A percentile compares a stretch with the other conserved stretches of the same genome.
phyloP scores from a whole-genome alignment of 2,888 invertebrate species.

The Eurois occulta region DNA sequence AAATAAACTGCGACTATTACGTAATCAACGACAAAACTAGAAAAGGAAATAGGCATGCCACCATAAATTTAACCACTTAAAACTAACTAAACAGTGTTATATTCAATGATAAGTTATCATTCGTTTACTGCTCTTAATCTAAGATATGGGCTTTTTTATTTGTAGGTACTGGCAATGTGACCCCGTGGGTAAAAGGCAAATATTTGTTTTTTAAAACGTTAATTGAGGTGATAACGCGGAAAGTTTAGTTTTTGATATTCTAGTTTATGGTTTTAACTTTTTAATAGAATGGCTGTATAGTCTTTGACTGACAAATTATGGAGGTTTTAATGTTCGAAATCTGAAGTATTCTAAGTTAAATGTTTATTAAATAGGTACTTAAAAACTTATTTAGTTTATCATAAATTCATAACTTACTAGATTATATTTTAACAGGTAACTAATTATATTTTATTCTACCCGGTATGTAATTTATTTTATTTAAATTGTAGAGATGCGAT shows the following conservation, averaged over 20 bases:
- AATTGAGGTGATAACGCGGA: conserved; percentile 53
- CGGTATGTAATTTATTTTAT: too few species aligned
- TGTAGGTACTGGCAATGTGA: conserved; percentile 75
- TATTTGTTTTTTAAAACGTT: conserved; percentile 67
- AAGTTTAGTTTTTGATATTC: conserved; percentile 5
- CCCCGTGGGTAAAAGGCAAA: conserved; percentile 69
- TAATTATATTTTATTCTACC: not conserved
- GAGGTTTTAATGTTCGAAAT: not conserved
- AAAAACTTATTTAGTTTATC: not conserved
- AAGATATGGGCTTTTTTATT: conserved; percentile 78
- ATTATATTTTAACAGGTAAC: not conserved
- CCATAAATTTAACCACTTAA: conserved; percentile 69
- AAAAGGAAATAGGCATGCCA: conserved; percentile 68
- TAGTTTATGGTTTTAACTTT: conserved; percentile 1
- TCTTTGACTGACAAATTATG: not conserved
- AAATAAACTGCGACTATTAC: not conserved
- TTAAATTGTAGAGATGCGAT: not conserved
- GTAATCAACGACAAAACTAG: conserved; percentile 54
- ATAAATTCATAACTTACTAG: not conserved
- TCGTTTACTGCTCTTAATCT: conserved; percentile 82
- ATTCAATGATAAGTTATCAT: conserved; percentile 79
- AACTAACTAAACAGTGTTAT: conserved; percentile 75
- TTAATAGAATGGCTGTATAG: not conserved
- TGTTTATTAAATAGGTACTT: not conserved
- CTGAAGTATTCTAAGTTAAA: not conserved